Evolutionary conservation across 1,140 invertebrate species (phyloP), one percentile per base, ranked within the genome.

Genomic region (Aphis craccivora): DNA sequence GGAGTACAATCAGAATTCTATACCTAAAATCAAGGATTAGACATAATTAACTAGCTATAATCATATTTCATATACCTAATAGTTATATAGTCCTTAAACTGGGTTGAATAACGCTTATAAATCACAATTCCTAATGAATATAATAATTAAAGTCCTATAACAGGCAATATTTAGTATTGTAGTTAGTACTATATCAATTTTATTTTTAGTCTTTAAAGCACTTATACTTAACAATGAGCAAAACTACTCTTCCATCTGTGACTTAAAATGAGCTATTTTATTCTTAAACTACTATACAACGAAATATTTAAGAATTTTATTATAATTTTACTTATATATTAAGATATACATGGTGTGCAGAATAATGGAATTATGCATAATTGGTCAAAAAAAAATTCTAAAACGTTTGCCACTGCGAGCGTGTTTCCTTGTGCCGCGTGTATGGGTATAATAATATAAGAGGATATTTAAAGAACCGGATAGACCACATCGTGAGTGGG

Each of bases 401-500:
- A 89, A 89, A 89, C 87, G 35, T 89, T 89, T 89, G 87, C 87
- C 87, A 89, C 87, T n/a, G n/a, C 87, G 87, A 55, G 53, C 43
- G n/a, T 89, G 48, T 89, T 89, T n/a, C 30, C 45, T 60, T 55
- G 37, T 60, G 7, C 53, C 37, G 48, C 37, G 22, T 30, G 18
- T 35, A 89, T 37, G 30, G 60, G 60, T 67, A 51, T 60, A 90
- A 40, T 90, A 48, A 90, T 60, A 55, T 30, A 40, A 55, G 35
- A n/a, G 30, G 89, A 90, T 90, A n/a, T 67, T 90, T 90, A 90
- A 90, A 90, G 53, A 90, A 90, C 89, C 89, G 89, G 89, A 90
- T 67, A 67, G 89, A 90, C 89, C 14, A 1, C 89, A 90, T 90
- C 89, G 89, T 90, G 89, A 90, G 89, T 90, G 89, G 89, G 89